Conservation (phyloP, 2,888 invertebrate species). For the Salticus scenicus region DNA sequence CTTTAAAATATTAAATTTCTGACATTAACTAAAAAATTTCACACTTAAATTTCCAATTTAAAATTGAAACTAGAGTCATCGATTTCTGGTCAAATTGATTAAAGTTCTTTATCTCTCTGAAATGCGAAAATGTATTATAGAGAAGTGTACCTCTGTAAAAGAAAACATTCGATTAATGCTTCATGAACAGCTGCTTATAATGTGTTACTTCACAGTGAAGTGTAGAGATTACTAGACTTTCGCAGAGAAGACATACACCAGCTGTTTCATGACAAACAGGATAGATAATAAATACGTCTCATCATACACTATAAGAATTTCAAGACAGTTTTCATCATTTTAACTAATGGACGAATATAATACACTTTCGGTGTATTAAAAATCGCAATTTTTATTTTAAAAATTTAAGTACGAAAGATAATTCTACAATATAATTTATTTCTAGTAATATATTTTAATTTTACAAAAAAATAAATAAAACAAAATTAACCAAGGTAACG, state of each 20-base stretch:
- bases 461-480: too few species aligned
- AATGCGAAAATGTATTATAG: background rate
- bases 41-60: too few species aligned
- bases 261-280: background rate
- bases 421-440: too few species aligned
- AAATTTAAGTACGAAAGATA: too few species aligned
- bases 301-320: background rate
- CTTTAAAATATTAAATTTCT: too few species aligned
- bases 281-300: slow-evolving; percentile 9
- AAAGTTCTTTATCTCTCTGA: background rate
- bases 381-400: too few species aligned
- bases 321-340: too few species aligned
- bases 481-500: too few species aligned
- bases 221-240: background rate
- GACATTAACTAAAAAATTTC: too few species aligned
- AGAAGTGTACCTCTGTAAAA: background rate
- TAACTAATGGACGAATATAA: too few species aligned
- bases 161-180: slow-evolving; percentile 2
- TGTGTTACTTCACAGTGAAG: background rate
- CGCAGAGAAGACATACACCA: background rate
- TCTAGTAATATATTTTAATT: too few species aligned
- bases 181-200: slow-evolving; percentile 2
- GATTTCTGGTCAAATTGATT: slow-evolving; percentile 9
- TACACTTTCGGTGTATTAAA: too few species aligned
- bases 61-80: background rate